These are phyloP conservation scores for Mycteria americana DNA, from an alignment of 2,797 vertebrate genomes.

Conservation along the genomic window DNA sequence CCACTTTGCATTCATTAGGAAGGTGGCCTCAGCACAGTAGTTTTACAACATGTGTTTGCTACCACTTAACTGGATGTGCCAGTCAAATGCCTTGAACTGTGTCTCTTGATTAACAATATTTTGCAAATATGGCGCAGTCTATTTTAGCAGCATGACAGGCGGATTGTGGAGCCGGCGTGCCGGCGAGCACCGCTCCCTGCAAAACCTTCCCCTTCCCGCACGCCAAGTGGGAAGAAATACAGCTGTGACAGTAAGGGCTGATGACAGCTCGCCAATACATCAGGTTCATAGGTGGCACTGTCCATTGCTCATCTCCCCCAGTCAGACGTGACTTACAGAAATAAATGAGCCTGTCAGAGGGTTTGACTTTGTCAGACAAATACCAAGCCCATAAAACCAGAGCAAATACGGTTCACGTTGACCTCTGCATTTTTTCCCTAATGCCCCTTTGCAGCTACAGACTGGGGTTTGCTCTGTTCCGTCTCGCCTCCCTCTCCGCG, in stretches of 20 bases:
- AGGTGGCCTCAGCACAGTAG: constrained; percentile 11
- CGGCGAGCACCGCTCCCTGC: accelerated
- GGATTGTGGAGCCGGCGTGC: background rate
- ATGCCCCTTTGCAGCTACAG: background rate
- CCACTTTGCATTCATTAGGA: background rate
- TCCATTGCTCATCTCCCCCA: background rate
- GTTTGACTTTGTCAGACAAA: background rate
- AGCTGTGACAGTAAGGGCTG: background rate
- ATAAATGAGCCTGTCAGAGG: background rate
- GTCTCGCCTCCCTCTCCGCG: accelerated
- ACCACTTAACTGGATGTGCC: background rate
- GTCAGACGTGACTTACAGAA: background rate
- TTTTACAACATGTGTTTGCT: constrained; percentile 22
- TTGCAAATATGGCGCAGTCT: background rate
- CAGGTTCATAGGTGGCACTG: background rate
- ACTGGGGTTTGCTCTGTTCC: background rate
- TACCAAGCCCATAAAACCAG: background rate
- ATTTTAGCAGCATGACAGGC: background rate
- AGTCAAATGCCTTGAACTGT: constrained; percentile 3
- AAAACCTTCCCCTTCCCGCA: background rate
- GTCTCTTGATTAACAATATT: background rate
- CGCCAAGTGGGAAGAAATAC: accelerated
- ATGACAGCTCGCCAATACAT: background rate
- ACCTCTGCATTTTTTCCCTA: accelerated
- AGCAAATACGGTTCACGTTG: accelerated